phyloP scores from a whole-genome alignment of 2,888 invertebrate species.

The Papilio elwesi region DNA sequence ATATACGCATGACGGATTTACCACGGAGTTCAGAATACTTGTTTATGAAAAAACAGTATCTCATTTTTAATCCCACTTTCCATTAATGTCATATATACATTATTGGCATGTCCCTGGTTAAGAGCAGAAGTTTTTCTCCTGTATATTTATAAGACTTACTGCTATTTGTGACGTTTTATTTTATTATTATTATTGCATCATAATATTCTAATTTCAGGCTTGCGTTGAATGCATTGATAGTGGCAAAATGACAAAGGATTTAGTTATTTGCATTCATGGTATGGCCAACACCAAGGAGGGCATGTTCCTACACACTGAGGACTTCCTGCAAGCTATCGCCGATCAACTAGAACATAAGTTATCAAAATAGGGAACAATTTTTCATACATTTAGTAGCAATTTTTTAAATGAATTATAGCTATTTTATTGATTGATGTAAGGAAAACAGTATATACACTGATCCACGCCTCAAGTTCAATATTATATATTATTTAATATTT shows the following conservation, averaged over 20 bases:
- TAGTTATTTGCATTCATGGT: slow-evolving; percentile 94
- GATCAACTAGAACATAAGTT: slow-evolving; percentile 86
- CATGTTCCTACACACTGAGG: slow-evolving; percentile 93
- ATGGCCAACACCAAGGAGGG: slow-evolving; percentile 91
- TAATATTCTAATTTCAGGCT: slow-evolving; percentile 74
- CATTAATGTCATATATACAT: no score
- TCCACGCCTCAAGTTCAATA: background rate
- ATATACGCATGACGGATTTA: slow-evolving; percentile 9
- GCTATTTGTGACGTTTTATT: no score
- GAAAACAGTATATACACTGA: background rate
- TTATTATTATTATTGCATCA: background rate
- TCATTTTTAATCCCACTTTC: no score
- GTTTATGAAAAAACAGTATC: background rate
- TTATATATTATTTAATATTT: background rate
- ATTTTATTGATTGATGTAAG: background rate
- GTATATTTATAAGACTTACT: no score
- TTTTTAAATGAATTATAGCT: background rate
- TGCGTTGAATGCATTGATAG: slow-evolving; percentile 92
- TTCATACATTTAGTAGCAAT: slow-evolving; percentile 1
- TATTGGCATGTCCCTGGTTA: background rate
- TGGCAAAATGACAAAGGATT: slow-evolving; percentile 95
- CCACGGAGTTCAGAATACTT: background rate
- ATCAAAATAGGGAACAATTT: slow-evolving; percentile 54
- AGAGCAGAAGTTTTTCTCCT: background rate
- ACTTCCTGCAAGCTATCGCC: slow-evolving; percentile 92